These are phyloP conservation scores for Parnassius orleans DNA, from an alignment of 2,888 invertebrate genomes.

Conservation along the genomic window DNA sequence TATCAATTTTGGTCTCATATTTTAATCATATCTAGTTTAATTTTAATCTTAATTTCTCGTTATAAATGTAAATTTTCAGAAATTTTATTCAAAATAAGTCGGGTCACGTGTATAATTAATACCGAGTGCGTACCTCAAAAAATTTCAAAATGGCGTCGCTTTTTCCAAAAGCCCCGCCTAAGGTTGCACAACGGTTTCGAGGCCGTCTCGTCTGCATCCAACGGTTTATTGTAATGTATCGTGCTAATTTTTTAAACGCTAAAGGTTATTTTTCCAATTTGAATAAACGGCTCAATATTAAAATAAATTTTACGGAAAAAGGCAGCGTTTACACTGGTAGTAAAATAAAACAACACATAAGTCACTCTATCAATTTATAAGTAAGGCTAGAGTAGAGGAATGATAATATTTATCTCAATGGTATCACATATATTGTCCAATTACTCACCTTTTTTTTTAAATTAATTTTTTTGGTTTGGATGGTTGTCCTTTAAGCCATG, in stretches of 20 bases:
- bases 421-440: no score
- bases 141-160: conserved; percentile 26
- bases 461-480: no score
- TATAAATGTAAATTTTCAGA: not conserved
- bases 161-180: conserved; percentile 28
- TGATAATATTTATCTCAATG: no score
- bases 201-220: conserved; percentile 24
- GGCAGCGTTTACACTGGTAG: no score
- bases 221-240: conserved; percentile 18
- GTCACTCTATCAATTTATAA: no score
- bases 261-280: conserved; percentile 19
- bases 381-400: no score
- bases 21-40: no score
- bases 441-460: no score
- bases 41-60: not conserved
- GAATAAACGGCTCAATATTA: conserved; percentile 11
- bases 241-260: conserved; percentile 19
- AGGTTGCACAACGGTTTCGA: conserved; percentile 22
- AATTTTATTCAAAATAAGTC: conserved; percentile 11
- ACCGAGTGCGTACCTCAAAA: conserved; percentile 18
- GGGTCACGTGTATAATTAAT: conserved; percentile 14
- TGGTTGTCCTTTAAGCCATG: no score
- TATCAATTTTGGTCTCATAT: no score
- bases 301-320: no score
- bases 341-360: no score